These are phyloP conservation scores for Myzus persicae DNA, from an alignment of 1,140 invertebrate species.

Conservation along the genomic window DNA sequence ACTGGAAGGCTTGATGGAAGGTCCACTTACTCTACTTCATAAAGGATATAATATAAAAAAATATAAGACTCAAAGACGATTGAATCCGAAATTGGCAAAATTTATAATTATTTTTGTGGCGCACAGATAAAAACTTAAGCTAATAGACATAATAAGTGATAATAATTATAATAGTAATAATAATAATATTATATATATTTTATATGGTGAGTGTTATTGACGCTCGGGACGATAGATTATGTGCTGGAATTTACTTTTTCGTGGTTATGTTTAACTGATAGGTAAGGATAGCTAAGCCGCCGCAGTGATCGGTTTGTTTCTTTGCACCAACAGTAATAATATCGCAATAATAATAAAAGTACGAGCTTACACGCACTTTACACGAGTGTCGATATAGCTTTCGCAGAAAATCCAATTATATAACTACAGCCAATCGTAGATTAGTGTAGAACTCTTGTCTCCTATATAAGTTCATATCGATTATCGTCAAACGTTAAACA, in stretches of 20 bases:
- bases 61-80: neutral
- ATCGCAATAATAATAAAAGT: neutral
- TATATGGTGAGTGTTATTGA: neutral
- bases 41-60: too few species aligned
- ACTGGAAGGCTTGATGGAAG: too few species aligned
- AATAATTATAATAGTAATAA: neutral
- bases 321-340: neutral
- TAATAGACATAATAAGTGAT: neutral
- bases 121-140: neutral
- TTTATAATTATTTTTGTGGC: neutral
- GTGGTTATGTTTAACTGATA: neutral
- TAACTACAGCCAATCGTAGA: neutral
- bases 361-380: neutral
- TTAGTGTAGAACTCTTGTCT: neutral
- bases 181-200: neutral
- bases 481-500: neutral
- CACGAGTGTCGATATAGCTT: neutral
- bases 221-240: neutral
- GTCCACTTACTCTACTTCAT: too few species aligned
- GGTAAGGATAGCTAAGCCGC: neutral
- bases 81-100: neutral
- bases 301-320: neutral
- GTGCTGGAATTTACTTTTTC: neutral
- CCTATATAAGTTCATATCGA: neutral
- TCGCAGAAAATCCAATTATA: neutral